Conservation (phyloP, 1,140 invertebrate genomes). For the Laupala kohalensis region DNA sequence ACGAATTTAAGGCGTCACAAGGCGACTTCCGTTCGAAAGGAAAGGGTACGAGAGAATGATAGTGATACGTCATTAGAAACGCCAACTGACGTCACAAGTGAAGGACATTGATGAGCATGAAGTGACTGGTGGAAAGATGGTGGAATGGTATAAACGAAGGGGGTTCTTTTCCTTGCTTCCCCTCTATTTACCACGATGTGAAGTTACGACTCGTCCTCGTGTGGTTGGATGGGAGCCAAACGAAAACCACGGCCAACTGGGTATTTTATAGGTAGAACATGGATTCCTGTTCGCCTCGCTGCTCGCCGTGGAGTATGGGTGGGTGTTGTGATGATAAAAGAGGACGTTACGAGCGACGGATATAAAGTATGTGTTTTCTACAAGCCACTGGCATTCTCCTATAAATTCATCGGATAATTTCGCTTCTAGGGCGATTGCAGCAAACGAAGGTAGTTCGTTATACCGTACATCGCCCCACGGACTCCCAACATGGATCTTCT, state of each 20-base stretch:
- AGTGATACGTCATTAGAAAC: neutral
- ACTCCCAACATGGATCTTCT: neutral
- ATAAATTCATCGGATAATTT: neutral
- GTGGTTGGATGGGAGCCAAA: neutral
- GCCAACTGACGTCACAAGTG: neutral
- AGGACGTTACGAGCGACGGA: neutral
- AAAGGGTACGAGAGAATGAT: neutral
- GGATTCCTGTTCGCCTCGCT: neutral
- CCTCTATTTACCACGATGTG: neutral
- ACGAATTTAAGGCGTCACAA: neutral
- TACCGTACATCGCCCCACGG: no score
- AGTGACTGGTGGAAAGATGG: neutral
- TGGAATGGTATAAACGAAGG: neutral
- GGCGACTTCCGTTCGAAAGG: neutral
- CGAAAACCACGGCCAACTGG: neutral
- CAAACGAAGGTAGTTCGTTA: neutral
- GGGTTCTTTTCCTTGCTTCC: no score
- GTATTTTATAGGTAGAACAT: neutral
- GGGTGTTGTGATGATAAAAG: neutral
- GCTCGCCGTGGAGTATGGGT: neutral
- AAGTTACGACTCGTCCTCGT: neutral
- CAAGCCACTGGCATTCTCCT: neutral
- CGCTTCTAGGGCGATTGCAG: neutral
- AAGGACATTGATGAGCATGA: no score
- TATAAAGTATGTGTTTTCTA: neutral